Evolutionary conservation across 2,888 invertebrate genomes (phyloP).

Genomic region (Helobdella robusta): DNA sequence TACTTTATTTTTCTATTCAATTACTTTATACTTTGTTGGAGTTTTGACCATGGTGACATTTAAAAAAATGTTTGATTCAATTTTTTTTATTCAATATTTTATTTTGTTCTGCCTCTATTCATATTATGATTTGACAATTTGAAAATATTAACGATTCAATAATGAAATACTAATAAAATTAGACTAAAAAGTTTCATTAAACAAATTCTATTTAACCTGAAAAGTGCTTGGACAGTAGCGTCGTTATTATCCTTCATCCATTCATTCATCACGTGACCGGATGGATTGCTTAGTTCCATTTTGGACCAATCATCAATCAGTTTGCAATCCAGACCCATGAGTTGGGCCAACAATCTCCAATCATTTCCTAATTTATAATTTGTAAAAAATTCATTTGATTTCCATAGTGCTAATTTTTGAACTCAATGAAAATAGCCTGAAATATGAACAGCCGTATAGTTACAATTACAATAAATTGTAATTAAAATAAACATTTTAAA

Average conservation of each 20-base stretch:
- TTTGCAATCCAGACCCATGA: constrained; percentile 3
- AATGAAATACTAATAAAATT: too few species aligned
- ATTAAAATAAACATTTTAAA: background rate
- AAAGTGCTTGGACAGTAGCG: background rate
- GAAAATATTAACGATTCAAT: too few species aligned
- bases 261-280: background rate
- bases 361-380: background rate
- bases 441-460: too few species aligned
- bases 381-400: background rate
- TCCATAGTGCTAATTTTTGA: too few species aligned
- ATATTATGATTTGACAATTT: too few species aligned
- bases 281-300: background rate
- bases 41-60: background rate
- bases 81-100: too few species aligned
- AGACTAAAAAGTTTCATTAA: background rate
- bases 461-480: too few species aligned
- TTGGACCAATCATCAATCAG: background rate
- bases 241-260: constrained; percentile 2
- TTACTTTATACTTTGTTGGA: background rate
- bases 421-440: too few species aligned
- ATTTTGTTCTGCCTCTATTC: too few species aligned
- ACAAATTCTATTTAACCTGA: background rate
- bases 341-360: constrained; percentile 9
- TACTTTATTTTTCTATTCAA: too few species aligned
- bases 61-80: too few species aligned